phyloP scores from a whole-genome alignment of 2,888 invertebrate genomes.

The Netelia inedita region DNA sequence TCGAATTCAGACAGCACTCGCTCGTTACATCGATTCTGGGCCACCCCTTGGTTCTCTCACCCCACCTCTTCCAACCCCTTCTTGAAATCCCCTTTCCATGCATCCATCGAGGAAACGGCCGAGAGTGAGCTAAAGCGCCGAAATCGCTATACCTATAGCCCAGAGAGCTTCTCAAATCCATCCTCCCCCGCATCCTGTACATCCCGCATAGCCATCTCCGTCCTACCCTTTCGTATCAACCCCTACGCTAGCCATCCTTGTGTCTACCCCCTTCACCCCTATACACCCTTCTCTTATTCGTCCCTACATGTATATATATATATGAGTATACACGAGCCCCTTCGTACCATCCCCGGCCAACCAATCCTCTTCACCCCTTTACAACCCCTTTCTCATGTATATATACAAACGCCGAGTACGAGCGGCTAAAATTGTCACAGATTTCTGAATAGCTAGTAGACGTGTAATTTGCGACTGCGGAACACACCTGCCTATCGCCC shows the following conservation, averaged over 20 bases:
- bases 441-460: slow-evolving; percentile 74
- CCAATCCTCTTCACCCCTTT: not conserved
- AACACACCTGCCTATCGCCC: slow-evolving; percentile 76
- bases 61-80: slow-evolving; percentile 30
- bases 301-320: not conserved
- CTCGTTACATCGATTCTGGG: slow-evolving; percentile 73
- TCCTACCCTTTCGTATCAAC: not conserved
- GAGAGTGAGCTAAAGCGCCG: slow-evolving; percentile 9
- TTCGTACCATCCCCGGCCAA: not conserved
- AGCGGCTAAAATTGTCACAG: slow-evolving; percentile 74
- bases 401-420: slow-evolving; percentile 4
- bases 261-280: not conserved
- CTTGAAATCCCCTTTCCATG: not conserved
- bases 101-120: slow-evolving; percentile 5
- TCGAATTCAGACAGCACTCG: slow-evolving; percentile 26
- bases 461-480: slow-evolving; percentile 76
- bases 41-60: slow-evolving; percentile 11
- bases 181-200: not conserved
- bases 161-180: slow-evolving; percentile 3
- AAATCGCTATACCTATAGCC: slow-evolving; percentile 2
- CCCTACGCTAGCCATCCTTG: not conserved
- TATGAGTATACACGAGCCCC: not conserved
- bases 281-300: not conserved
- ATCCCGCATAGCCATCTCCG: slow-evolving; percentile 6
- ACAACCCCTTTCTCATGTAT: not conserved